Evolutionary conservation across 2,113 vertebrate species (phyloP).

Genomic region (Lepisosteus osseus): DNA sequence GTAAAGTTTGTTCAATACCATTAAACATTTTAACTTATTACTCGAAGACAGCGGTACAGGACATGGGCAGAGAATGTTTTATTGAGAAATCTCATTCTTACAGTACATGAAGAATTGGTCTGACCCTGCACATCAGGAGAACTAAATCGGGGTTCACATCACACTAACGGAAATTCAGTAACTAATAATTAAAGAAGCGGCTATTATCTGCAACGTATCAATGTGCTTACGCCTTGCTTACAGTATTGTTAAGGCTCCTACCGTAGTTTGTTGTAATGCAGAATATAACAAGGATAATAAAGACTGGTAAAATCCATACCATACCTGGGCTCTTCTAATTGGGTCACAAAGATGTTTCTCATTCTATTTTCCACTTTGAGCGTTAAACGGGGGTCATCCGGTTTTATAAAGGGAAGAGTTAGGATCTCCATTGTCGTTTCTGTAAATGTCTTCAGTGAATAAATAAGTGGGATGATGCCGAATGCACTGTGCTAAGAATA

Average conservation of each 20-base stretch:
- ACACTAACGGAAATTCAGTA: no score
- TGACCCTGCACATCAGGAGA: no score
- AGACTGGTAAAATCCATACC: neutral
- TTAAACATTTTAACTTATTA: no score
- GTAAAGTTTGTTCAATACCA: neutral
- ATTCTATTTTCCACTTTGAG: constrained; percentile 53
- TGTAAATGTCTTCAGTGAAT: neutral
- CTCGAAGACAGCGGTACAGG: no score
- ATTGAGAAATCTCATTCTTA: no score
- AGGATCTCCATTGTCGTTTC: constrained; percentile 40
- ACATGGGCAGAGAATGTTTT: no score
- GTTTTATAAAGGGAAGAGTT: constrained; percentile 34
- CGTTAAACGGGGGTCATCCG: constrained; percentile 42
- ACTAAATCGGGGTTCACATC: no score
- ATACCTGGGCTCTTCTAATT: constrained; percentile 58
- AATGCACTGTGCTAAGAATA: no score
- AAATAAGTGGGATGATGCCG: neutral
- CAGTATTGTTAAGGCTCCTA: neutral
- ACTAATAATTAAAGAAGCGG: no score
- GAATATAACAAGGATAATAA: neutral
- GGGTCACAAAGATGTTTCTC: constrained; percentile 66
- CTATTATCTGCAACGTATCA: no score
- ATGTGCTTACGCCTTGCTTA: neutral
- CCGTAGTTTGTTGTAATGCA: neutral
- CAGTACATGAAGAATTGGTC: no score